Evolutionary conservation across 1,140 invertebrate species (phyloP).

Genomic region (Parasteatoda tepidariorum): DNA sequence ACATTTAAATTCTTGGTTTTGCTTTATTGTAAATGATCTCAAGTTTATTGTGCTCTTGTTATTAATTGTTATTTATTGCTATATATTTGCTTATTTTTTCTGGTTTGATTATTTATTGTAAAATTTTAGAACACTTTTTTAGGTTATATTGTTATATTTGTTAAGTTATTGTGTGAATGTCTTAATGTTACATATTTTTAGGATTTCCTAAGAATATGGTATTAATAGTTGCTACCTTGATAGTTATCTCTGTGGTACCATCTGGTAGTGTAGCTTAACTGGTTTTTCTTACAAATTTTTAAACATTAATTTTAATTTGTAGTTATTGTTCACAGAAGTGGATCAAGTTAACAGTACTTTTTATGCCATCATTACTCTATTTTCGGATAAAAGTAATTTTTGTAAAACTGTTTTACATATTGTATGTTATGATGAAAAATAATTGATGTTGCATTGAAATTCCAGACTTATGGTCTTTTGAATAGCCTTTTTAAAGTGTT

Average conservation of each 20-base stretch:
- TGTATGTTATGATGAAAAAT: conserved; percentile 44
- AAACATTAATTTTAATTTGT: conserved; percentile 20
- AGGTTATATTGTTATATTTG: neutral
- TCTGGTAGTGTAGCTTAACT: neutral
- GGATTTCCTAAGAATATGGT: neutral
- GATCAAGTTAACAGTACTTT: conserved; percentile 50
- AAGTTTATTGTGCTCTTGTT: neutral
- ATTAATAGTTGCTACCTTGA: too few relatives aligned
- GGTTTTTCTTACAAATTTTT: conserved; percentile 10
- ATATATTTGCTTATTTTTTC: neutral
- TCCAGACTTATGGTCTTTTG: conserved; percentile 31
- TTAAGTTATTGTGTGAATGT: neutral
- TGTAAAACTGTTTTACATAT: conserved; percentile 47
- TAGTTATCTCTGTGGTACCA: too few relatives aligned
- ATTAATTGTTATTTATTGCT: neutral
- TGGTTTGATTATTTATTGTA: neutral
- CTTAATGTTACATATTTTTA: neutral
- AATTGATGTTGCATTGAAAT: conserved; percentile 39
- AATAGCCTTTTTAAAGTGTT: conserved; percentile 56
- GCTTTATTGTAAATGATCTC: neutral
- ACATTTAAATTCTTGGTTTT: neutral
- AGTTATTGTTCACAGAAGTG: conserved; percentile 27
- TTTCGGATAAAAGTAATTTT: conserved; percentile 55
- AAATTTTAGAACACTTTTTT: neutral
- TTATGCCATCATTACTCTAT: conserved; percentile 56